Evolutionary conservation across 2,888 invertebrate species (phyloP), one percentile per base, ranked within the genome.

Genomic region (Sipunculus nudus): DNA sequence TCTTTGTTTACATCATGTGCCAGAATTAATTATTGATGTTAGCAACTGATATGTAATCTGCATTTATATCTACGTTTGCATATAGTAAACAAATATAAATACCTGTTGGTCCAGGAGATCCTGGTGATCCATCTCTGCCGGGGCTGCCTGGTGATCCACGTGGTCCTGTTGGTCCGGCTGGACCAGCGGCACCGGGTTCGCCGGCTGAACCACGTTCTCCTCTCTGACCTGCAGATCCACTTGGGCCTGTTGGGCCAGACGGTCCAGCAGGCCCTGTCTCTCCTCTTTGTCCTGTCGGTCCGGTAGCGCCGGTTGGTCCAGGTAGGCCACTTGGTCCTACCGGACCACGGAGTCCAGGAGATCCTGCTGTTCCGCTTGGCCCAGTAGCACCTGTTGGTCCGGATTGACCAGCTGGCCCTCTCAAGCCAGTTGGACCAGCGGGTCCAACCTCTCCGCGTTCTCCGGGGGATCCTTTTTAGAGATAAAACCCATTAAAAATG

Each of bases 401-500:
- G 28, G 28, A 26, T 13, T 28, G 48, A 23, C 6, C 66, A 63
- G 31, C 57, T 21, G 19, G 21, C 35, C 13, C 66, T 63, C 8
- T 45, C 19, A 28, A n/a, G 25, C 66, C 66, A 29, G 26, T 29
- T 23, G 52, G 28, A 39, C 68, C 68, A n/a, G 55, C 26, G 6
- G 46, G 39, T 39, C 79, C 79, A 8, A 72, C 47, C 45, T 68
- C 67, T 41, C 80, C 80, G 0, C 87, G 84, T 0, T 86, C 86
- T 0, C 90, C 90, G 1, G n/a, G n/a, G n/a, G n/a, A n/a, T n/a
- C n/a, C n/a, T n/a, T n/a, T n/a, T n/a, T n/a, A n/a, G n/a, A n/a
- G n/a, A n/a, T n/a, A n/a, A n/a, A n/a, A n/a, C n/a, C n/a, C n/a
- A n/a, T n/a, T n/a, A n/a, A n/a, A n/a, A n/a, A n/a, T n/a, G n/a